These are phyloP conservation scores for Noturus placidus DNA, from an alignment of 2,113 vertebrate species.

Conservation along the genomic window DNA sequence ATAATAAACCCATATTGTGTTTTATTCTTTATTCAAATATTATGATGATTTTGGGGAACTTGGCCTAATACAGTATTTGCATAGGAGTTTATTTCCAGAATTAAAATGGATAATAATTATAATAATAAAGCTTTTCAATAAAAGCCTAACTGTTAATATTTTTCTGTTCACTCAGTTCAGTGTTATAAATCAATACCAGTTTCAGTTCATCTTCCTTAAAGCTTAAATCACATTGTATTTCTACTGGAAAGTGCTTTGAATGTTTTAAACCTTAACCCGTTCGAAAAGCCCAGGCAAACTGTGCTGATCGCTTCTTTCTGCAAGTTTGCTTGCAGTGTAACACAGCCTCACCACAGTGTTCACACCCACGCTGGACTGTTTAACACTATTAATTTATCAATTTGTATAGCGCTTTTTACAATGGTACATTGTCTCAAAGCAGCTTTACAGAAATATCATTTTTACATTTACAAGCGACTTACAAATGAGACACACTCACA, in stretches of 20 bases:
- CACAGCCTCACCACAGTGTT: slow-evolving; percentile 12
- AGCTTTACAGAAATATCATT: too few species aligned
- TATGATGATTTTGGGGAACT: neutral
- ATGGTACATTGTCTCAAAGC: too few species aligned
- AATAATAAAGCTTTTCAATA: too few species aligned
- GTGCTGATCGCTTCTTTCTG: slow-evolving; percentile 15
- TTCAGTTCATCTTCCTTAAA: neutral
- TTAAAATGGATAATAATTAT: too few species aligned
- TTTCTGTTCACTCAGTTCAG: neutral
- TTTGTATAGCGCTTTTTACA: too few species aligned
- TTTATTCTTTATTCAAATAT: neutral
- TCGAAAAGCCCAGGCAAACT: neutral
- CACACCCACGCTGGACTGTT: slow-evolving; percentile 20
- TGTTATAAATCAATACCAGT: neutral
- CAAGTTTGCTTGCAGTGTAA: slow-evolving; percentile 31
- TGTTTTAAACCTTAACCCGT: neutral
- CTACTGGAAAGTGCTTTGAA: neutral
- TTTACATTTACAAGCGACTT: too few species aligned
- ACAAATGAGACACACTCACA: too few species aligned
- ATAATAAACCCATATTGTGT: too few species aligned
- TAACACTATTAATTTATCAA: too few species aligned
- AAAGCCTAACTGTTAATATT: neutral
- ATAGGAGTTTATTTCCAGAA: neutral
- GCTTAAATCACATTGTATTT: neutral
- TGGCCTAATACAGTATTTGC: neutral